Evolutionary conservation across 2,113 vertebrate species (phyloP), one percentile per base, ranked within the genome.

Genomic region (Megalops atlanticus): DNA sequence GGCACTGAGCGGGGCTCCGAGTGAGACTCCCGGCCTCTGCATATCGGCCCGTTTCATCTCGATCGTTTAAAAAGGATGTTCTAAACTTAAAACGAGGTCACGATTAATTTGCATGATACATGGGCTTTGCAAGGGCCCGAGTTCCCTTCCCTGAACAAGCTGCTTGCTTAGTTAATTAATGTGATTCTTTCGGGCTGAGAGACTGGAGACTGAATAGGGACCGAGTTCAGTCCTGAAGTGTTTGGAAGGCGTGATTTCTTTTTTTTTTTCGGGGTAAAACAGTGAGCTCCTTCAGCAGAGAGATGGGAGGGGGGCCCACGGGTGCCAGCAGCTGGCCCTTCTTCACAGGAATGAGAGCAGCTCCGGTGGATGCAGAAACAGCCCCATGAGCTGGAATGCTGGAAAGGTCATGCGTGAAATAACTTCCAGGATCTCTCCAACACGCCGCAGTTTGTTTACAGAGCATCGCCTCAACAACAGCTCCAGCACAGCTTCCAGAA

Each of bases 371-470:
- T 58, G 21, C 21, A 7, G 52, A 21, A 58, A 24, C 6, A 24
- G 52, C 4, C 31, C 77, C 12, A 27, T 70, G 58, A 35, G 39
- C 3, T 21, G 52, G 52, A 58, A 4, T 58, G 5, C 18, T 18
- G 15, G 27, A 79, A 70, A 79, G 77, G 40, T 79, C 77, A 69
- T 35, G 64, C 18, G 77, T 14, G 41, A 70, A 71, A 71, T 47
- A 31, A 70, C 21, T 47, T 18, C 38, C 39, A 33, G 41, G 41
- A 45, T 45, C 39, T 40, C 31, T 70, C 77, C 64, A 36, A 24
- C 52, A 58, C n/a, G 52, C 18, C n/a, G 52, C 18, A 24, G 43
- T 45, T 45, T 45, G 52, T 58, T 58, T 58, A 58, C 52, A 58
- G 52, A 58, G 52, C 52, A 21, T 21, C 8, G 21, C 21, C 52